Evolutionary conservation across 2,888 invertebrate genomes (phyloP).

Genomic region (Eristalis tenax): DNA sequence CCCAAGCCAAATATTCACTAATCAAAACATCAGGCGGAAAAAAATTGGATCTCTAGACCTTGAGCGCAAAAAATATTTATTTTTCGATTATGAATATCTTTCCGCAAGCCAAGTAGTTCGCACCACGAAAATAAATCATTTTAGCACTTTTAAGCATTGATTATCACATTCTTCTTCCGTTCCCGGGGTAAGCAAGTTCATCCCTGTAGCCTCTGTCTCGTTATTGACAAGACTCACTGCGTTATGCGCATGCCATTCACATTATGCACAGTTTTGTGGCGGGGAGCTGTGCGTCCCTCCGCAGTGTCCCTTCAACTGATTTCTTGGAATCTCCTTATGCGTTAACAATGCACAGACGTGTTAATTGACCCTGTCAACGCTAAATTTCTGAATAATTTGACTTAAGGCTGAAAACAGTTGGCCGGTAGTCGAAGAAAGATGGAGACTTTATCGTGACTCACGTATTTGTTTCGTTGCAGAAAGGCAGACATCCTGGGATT

Average conservation of each 20-base stretch:
- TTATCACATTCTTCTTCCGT: slow-evolving; percentile 21
- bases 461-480: background rate
- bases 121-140: background rate
- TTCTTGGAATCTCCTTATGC: background rate
- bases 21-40: background rate
- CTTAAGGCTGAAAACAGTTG: background rate
- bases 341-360: background rate
- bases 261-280: background rate
- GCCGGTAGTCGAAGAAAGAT: background rate
- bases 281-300: too few relatives aligned
- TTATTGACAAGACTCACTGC: background rate
- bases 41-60: slow-evolving; percentile 6
- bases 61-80: slow-evolving; percentile 17
- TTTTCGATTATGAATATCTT: background rate
- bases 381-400: background rate
- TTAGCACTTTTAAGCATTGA: slow-evolving; percentile 28
- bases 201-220: background rate
- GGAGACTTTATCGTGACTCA: background rate
- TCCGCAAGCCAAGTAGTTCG: background rate
- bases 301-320: background rate
- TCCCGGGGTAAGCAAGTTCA: background rate
- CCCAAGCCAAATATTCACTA: background rate
- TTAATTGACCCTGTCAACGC: background rate
- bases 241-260: background rate
- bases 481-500: background rate